Evolutionary conservation across 1,140 invertebrate species (phyloP), one percentile per base, ranked within the genome.

Genomic region (Zeugodacus cucurbitae): DNA sequence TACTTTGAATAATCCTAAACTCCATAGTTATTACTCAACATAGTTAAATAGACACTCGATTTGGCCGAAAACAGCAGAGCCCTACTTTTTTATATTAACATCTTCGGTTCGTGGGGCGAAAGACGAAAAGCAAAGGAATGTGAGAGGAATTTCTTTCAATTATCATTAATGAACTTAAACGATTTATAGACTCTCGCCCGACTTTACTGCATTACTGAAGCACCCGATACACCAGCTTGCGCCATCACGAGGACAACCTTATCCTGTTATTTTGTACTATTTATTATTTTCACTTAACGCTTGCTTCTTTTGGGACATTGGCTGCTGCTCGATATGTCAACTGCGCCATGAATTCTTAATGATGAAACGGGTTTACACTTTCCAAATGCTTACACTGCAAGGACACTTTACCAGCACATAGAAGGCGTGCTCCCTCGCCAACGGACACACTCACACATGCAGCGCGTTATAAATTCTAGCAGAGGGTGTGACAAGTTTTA

Each of bases 101-200:
- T 44, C 41, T 44, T 3, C 37, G 22, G 0, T 26, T 62, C 59
- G 59, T 26, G 10, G 59, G n/a, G 6, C 59, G 2, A n/a, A 62
- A 62, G 6, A 5, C n/a, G 59, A 62, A 26, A 62, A 62, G 14
- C 20, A 26, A 62, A 26, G 7, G 7, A 26, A 62, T 62, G 26
- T n/a, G 10, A 26, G 59, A 62, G 10, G 59, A 62, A 26, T 62
- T 62, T 62, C 59, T 62, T 70, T 34, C 32, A 70, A 70, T 70
- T 70, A 70, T 70, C 32, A 17, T 70, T 70, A 41, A 41, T 74
- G 37, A 74, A 41, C 70, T 74, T 74, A 74, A 74, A 74, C 70
- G 37, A 74, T 74, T 44, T 74, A 74, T 74, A 22, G 20, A 74
- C 70, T 41, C 17, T 20, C 17, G 1, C 32, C 64, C 14, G 14